These are phyloP conservation scores for Sciurus carolinensis DNA, from an alignment of 2,797 vertebrate species.

Conservation along the genomic window DNA sequence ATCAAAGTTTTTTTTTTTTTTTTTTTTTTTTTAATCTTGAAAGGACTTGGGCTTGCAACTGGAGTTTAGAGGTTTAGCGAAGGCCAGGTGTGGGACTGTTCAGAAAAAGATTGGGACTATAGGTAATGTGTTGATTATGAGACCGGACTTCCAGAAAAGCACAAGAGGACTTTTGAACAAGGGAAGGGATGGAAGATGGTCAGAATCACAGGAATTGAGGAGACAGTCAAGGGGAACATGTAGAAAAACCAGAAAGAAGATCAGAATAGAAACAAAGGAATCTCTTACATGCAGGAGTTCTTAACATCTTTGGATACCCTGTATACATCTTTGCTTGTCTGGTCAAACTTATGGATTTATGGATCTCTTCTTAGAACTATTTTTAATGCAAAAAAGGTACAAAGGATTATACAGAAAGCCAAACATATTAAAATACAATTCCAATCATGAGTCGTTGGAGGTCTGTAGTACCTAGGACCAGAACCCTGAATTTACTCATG, in stretches of 20 bases:
- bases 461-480: not conserved
- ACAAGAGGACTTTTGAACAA: not conserved
- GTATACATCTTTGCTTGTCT: not conserved
- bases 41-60: not conserved
- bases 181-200: not conserved
- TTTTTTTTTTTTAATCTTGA: not conserved
- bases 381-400: not conserved
- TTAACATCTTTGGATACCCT: not conserved
- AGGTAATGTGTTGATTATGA: conserved; percentile 28
- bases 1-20: not conserved
- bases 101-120: not conserved
- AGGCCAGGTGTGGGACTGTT: not conserved
- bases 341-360: not conserved
- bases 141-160: not conserved
- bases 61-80: not conserved
- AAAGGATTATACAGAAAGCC: not conserved
- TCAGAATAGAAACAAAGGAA: not conserved
- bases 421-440: not conserved
- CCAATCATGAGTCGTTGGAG: not conserved
- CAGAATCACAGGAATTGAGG: not conserved
- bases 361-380: not conserved
- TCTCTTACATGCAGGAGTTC: not conserved
- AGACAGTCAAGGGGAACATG: not conserved
- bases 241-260: not conserved
- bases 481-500: not conserved